Evolutionary conservation across 1,140 invertebrate genomes (phyloP).

Genomic region (Paraescarpia echinospica): DNA sequence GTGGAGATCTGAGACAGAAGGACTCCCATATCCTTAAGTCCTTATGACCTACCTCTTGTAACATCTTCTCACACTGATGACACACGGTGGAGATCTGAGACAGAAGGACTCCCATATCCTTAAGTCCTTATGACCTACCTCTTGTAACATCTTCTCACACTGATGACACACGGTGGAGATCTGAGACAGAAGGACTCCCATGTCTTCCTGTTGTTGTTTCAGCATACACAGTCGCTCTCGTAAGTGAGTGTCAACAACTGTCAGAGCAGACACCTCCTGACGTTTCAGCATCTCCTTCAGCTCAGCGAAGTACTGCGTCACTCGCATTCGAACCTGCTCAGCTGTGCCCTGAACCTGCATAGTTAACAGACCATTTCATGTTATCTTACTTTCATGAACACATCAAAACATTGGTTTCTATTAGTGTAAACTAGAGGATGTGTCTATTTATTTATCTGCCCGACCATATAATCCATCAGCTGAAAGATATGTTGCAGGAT

Average conservation of each 20-base stretch:
- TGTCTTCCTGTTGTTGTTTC: constrained; percentile 66
- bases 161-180: constrained; percentile 65
- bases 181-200: constrained; percentile 64
- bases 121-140: too few species aligned
- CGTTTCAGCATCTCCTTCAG: constrained; percentile 61
- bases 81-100: too few species aligned
- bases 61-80: too few species aligned
- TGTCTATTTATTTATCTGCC: not conserved
- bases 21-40: too few species aligned
- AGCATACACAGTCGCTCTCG: constrained; percentile 64
- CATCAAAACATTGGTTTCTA: not conserved
- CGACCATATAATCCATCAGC: too few species aligned
- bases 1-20: too few species aligned
- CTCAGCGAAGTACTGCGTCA: constrained; percentile 64
- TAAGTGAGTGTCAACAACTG: constrained; percentile 65
- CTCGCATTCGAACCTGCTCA: constrained; percentile 59
- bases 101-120: too few species aligned
- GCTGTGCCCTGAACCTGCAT: constrained; percentile 57
- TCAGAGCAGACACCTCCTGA: constrained; percentile 65
- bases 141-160: constrained; percentile 58
- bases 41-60: too few species aligned
- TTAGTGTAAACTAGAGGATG: too few species aligned
- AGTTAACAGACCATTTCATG: not conserved
- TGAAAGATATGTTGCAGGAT: too few species aligned
- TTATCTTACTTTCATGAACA: not conserved